These are phyloP conservation scores for Centrocercus urophasianus DNA, from an alignment of 2,113 vertebrate genomes.

Conservation along the genomic window DNA sequence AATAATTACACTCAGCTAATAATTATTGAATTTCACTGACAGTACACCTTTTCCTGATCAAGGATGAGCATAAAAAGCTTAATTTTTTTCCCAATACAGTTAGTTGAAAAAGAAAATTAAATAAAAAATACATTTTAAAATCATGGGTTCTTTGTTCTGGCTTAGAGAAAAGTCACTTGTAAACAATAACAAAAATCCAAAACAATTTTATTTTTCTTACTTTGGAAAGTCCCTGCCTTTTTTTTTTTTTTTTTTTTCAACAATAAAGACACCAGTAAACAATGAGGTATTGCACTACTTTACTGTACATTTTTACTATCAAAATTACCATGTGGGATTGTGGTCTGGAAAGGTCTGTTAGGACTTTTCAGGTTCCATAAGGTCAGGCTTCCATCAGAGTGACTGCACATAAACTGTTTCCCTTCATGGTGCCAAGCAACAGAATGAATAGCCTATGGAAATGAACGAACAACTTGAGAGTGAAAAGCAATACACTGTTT, in stretches of 20 bases:
- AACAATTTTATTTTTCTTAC: background rate
- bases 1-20: background rate
- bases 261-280: background rate
- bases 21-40: background rate
- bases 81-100: background rate
- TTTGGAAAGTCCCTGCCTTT: background rate
- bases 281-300: background rate
- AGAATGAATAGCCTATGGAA: slow-evolving; percentile 93
- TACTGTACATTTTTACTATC: slow-evolving; percentile 13
- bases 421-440: slow-evolving; percentile 98
- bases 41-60: background rate
- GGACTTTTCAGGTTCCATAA: slow-evolving; percentile 96
- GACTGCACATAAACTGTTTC: slow-evolving; percentile 98
- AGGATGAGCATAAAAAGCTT: background rate
- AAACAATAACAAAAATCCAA: background rate
- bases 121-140: background rate
- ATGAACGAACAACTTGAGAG: slow-evolving; percentile 12
- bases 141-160: background rate
- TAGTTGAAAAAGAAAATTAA: background rate
- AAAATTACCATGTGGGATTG: slow-evolving; percentile 94
- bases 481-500: background rate
- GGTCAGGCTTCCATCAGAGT: slow-evolving; percentile 97
- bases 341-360: slow-evolving; percentile 93
- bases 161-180: background rate
- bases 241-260: background rate